Evolutionary conservation across 2,113 vertebrate species (phyloP).

Genomic region (Indicator indicator): DNA sequence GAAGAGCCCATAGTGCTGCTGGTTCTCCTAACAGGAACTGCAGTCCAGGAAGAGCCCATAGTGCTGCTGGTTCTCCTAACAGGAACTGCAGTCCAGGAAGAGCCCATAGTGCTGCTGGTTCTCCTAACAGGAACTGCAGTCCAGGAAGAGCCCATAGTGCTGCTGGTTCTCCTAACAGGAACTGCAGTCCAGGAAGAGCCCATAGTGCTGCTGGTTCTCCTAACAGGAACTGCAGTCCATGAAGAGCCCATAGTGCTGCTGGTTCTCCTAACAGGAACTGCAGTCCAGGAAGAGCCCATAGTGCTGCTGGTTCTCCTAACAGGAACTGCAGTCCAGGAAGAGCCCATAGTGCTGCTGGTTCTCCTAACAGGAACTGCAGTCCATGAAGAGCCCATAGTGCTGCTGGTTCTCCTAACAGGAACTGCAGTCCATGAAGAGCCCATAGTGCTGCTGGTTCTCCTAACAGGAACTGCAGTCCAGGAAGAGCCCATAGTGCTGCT

Average conservation of each 20-base stretch:
- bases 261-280: too few relatives aligned
- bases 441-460: neutral
- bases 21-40: too few relatives aligned
- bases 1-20: rapidly evolving
- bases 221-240: too few relatives aligned
- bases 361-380: too few relatives aligned
- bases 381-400: rapidly evolving
- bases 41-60: rapidly evolving
- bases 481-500: rapidly evolving
- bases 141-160: rapidly evolving
- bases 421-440: too few relatives aligned
- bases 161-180: neutral
- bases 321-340: too few relatives aligned
- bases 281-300: rapidly evolving
- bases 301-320: neutral
- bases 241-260: rapidly evolving
- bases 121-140: too few relatives aligned
- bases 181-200: too few relatives aligned
- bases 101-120: rapidly evolving
- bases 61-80: neutral
- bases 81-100: too few relatives aligned
- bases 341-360: rapidly evolving
- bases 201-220: neutral
- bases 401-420: neutral
- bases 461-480: too few relatives aligned